phyloP scores from a whole-genome alignment of 2,797 vertebrate genomes.

The Falco novaeseelandiae region DNA sequence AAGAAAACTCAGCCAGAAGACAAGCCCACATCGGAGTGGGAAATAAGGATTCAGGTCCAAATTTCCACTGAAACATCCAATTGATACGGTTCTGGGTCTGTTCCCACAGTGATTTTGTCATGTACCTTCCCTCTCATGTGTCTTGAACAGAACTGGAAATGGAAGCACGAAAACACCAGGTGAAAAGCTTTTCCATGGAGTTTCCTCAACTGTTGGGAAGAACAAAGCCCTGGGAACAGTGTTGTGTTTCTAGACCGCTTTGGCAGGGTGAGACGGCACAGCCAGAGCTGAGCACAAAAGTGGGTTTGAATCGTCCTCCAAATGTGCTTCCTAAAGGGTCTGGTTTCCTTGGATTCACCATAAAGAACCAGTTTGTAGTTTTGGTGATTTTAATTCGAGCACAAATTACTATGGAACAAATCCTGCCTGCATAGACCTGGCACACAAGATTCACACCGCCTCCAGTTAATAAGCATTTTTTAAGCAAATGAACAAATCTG shows the following conservation, averaged over 20 bases:
- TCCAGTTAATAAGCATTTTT: background rate
- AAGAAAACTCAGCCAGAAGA: background rate
- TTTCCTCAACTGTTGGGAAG: background rate
- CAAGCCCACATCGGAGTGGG: background rate
- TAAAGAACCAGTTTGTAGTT: background rate
- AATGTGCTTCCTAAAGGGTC: background rate
- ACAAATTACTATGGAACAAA: background rate
- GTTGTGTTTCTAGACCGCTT: background rate
- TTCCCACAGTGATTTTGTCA: background rate
- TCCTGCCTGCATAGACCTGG: background rate
- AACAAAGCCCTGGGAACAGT: background rate
- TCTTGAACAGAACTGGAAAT: background rate
- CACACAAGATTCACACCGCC: background rate
- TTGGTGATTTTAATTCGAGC: background rate
- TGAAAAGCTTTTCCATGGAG: background rate
- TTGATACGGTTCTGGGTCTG: background rate
- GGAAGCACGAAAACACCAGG: background rate
- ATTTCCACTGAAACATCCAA: background rate
- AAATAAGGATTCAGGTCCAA: background rate
- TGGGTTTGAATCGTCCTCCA: background rate
- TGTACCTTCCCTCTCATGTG: background rate
- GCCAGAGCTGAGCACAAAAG: background rate
- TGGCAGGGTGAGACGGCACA: background rate
- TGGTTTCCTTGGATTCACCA: background rate
- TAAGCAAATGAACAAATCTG: background rate